A percentile compares a stretch with the other conserved stretches of the same genome.
These are phyloP conservation scores for Callionymus lyra DNA, from an alignment of 2,113 vertebrate species.

Conservation along the genomic window DNA sequence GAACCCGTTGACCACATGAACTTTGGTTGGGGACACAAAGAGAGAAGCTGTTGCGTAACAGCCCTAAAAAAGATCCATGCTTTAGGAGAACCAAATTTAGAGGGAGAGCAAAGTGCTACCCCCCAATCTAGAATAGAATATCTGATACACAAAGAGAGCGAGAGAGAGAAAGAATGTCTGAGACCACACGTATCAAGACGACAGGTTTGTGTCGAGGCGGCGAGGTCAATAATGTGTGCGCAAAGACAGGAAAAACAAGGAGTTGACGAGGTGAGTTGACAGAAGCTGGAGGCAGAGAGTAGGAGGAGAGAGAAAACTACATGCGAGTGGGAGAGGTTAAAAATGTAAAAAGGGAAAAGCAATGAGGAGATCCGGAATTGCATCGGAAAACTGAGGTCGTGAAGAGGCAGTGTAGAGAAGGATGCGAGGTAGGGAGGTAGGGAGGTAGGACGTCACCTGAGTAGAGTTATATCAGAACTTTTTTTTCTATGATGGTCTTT, in stretches of 20 bases:
- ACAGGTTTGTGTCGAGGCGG: no score
- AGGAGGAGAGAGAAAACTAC: slow-evolving; percentile 39
- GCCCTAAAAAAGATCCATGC: no score
- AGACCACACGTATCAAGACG: no score
- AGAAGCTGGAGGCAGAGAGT: slow-evolving; percentile 41
- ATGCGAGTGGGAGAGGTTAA: slow-evolving; percentile 44
- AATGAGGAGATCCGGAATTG: slow-evolving; percentile 35
- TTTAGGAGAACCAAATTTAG: neutral
- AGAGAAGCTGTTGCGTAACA: slow-evolving; percentile 39
- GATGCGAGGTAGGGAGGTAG: no score
- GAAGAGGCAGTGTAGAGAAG: slow-evolving; percentile 14
- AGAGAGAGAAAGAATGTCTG: no score
- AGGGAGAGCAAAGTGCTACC: neutral
- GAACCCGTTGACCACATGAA: slow-evolving; percentile 22
- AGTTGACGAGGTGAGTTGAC: slow-evolving; percentile 28
- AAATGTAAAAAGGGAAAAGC: slow-evolving; percentile 46
- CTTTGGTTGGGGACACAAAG: slow-evolving; percentile 20
- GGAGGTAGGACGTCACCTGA: no score
- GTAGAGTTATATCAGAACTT: no score
- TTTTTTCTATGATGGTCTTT: slow-evolving; percentile 14
- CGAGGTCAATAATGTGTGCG: no score
- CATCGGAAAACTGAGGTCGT: slow-evolving; percentile 6
- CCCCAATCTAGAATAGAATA: no score
- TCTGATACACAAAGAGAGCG: no score
- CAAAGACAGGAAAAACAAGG: slow-evolving; percentile 13